A percentile compares a stretch with the other conserved stretches of the same genome.
These are phyloP conservation scores for Diglossa brunneiventris DNA, from an alignment of 2,113 vertebrate species.

Conservation along the genomic window DNA sequence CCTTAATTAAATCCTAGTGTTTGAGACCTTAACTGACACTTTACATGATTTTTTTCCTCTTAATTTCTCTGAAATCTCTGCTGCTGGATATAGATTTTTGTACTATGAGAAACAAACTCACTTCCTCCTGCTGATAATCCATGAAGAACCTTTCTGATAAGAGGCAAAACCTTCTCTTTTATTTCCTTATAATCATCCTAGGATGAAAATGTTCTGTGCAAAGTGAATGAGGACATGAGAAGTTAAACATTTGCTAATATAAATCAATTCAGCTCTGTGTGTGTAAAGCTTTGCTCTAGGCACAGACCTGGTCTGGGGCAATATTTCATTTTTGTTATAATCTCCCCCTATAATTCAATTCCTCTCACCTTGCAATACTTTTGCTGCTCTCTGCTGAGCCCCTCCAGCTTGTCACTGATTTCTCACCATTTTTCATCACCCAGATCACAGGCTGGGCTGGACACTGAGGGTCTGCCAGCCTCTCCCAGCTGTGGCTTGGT, in stretches of 20 bases:
- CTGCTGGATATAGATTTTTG: neutral
- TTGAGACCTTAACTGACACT: neutral
- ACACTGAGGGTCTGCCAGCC: neutral
- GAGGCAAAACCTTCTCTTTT: neutral
- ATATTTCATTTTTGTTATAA: slow-evolving; percentile 1
- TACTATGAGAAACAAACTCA: neutral
- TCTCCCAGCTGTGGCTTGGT: neutral
- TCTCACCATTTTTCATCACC: neutral
- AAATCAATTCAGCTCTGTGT: neutral
- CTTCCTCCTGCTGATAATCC: neutral
- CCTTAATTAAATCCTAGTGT: neutral
- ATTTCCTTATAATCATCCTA: neutral
- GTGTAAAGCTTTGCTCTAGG: neutral
- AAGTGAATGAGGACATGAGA: neutral
- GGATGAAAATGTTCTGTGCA: neutral
- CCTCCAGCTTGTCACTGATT: neutral
- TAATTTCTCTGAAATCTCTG: neutral
- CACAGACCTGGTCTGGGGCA: neutral
- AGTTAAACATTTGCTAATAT: neutral
- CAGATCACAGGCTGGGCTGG: neutral
- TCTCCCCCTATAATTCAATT: neutral
- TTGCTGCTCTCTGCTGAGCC: neutral
- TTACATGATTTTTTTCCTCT: neutral
- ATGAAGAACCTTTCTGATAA: neutral
- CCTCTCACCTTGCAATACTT: neutral